These are phyloP conservation scores for Daktulosphaira vitifoliae DNA, from an alignment of 1,140 invertebrate genomes.

Conservation along the genomic window DNA sequence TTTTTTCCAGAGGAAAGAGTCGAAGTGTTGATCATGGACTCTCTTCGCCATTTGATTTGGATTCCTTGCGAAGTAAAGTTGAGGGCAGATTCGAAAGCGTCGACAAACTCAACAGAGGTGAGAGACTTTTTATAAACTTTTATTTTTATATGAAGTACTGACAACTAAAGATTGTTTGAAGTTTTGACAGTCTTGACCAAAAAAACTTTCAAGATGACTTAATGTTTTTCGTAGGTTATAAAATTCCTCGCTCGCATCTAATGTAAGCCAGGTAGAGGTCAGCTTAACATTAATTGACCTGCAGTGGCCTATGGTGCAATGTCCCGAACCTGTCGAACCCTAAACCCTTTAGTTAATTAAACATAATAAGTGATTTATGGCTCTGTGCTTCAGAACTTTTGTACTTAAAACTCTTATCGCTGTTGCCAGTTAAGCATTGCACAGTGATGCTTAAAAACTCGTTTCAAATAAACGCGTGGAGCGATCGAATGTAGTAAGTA, in stretches of 20 bases:
- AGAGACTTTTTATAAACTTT: no score
- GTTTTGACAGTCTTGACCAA: neutral
- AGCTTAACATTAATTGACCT: conserved; percentile 19
- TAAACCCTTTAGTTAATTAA: conserved; percentile 29
- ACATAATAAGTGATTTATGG: conserved; percentile 27
- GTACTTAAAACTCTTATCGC: neutral
- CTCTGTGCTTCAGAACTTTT: neutral
- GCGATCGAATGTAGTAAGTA: no score
- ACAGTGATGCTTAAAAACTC: neutral
- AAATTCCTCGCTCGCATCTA: neutral
- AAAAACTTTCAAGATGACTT: neutral
- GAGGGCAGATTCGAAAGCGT: conserved; percentile 72
- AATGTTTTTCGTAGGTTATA: neutral
- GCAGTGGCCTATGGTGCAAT: no score
- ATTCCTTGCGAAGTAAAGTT: conserved; percentile 69
- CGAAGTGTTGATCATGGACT: conserved; percentile 80
- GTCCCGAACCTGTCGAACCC: conserved; percentile 23
- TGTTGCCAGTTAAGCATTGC: neutral
- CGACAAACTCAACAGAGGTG: conserved; percentile 53
- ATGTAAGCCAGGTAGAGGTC: neutral
- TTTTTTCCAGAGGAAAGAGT: conserved; percentile 68
- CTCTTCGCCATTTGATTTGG: conserved; percentile 68
- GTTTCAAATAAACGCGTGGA: no score
- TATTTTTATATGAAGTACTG: no score
- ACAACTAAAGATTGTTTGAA: no score